phyloP scores from a whole-genome alignment of 2,888 invertebrate genomes.

The Helleia helle region DNA sequence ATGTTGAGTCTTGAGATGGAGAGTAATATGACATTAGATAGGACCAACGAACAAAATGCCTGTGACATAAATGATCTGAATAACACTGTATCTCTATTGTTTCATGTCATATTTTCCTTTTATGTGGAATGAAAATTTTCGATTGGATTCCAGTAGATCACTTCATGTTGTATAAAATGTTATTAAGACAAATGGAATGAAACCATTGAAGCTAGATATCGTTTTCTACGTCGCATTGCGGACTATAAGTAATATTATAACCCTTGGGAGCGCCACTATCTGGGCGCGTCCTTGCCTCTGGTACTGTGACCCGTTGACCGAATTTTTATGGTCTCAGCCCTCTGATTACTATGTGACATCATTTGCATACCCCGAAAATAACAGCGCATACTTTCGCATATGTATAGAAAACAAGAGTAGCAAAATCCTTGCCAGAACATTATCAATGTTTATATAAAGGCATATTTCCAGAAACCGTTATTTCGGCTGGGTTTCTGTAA shows the following conservation, averaged over 20 bases:
- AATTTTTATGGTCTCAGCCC: conserved; percentile 26
- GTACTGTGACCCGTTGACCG: conserved; percentile 58
- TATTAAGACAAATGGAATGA: not conserved
- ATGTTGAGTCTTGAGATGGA: too few species aligned
- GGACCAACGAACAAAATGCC: too few species aligned
- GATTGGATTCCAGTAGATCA: too few species aligned
- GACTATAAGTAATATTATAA: conserved; percentile 54
- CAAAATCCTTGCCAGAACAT: conserved; percentile 19
- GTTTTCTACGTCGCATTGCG: conserved; percentile 54
- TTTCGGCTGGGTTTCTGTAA: too few species aligned
- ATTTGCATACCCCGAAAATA: not conserved
- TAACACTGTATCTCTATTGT: too few species aligned
- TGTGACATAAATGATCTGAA: too few species aligned
- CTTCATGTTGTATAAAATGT: too few species aligned
- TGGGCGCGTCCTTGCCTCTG: conserved; percentile 61
- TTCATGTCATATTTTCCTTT: not conserved
- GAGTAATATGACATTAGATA: too few species aligned
- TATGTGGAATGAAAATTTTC: not conserved
- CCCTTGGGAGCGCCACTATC: conserved; percentile 53
- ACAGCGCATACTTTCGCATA: not conserved
- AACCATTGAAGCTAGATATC: conserved; percentile 1
- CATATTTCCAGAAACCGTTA: too few species aligned
- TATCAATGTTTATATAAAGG: too few species aligned
- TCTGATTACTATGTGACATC: not conserved
- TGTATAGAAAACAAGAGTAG: conserved; percentile 23